A percentile compares a stretch with the other conserved stretches of the same genome.
Conservation (phyloP, 2,113 vertebrate genomes). For the Caloenas nicobarica region DNA sequence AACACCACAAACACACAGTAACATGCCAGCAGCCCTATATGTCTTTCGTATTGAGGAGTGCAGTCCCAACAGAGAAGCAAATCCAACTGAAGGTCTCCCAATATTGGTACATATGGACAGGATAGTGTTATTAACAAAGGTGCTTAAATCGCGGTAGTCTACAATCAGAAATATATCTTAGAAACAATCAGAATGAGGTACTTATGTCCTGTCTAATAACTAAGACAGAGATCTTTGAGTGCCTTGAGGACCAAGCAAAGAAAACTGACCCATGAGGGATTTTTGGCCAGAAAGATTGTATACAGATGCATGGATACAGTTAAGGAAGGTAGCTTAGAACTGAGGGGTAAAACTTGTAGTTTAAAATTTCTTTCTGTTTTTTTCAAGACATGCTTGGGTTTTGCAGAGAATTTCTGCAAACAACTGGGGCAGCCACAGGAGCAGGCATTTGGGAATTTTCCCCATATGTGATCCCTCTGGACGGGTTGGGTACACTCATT, state of each 20-base stretch:
- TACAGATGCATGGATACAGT: background rate
- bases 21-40: background rate
- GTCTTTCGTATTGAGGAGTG: background rate
- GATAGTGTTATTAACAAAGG: background rate
- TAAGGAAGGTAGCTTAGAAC: background rate
- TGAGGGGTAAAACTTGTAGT: background rate
- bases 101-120: fast-evolving
- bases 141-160: background rate
- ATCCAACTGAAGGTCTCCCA: background rate
- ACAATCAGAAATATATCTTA: background rate
- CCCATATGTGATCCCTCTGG: fast-evolving
- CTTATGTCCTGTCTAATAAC: background rate
- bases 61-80: background rate
- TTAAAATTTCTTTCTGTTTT: background rate
- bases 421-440: background rate
- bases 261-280: background rate
- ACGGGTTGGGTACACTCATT: fast-evolving
- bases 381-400: background rate
- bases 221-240: background rate
- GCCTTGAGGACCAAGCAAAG: background rate
- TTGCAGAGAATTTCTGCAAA: background rate
- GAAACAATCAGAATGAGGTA: background rate
- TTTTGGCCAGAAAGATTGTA: background rate
- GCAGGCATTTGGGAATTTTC: background rate
- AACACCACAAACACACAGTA: background rate